These are phyloP conservation scores for Drosophila peninsularis DNA, from an alignment of 2,888 invertebrate genomes.

Conservation along the genomic window DNA sequence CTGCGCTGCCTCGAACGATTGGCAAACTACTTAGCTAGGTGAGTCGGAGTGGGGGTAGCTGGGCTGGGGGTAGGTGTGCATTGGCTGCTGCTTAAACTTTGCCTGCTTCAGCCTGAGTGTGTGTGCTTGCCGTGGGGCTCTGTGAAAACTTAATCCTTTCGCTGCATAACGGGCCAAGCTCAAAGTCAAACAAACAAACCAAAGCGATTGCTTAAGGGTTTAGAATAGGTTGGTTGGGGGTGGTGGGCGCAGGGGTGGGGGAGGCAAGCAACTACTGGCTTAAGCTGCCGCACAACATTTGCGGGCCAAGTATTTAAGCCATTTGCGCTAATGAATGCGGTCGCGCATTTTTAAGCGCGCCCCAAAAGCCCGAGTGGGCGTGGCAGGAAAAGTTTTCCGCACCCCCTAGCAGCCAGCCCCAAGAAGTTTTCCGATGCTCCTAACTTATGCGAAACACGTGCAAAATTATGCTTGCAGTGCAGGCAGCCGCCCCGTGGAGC, in stretches of 20 bases:
- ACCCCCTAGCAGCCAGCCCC: background rate
- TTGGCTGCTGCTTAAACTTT: conserved; percentile 56
- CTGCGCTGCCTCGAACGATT: conserved; percentile 45
- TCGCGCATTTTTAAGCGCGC: conserved; percentile 76
- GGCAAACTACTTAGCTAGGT: conserved; percentile 47
- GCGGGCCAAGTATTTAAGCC: conserved; percentile 78
- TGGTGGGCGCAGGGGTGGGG: background rate
- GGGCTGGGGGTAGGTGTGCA: background rate
- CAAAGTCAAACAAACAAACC: conserved; percentile 79
- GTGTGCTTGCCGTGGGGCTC: conserved; percentile 42
- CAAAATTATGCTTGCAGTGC: conserved; percentile 76
- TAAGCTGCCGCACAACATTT: conserved; percentile 69
- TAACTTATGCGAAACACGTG: conserved; percentile 80
- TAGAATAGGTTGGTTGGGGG: background rate
- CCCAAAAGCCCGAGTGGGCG: conserved; percentile 17
- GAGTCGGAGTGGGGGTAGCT: background rate
- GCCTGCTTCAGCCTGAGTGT: background rate
- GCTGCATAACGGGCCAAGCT: conserved; percentile 62
- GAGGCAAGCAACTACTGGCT: conserved; percentile 38
- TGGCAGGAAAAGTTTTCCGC: conserved; percentile 43
- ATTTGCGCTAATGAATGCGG: conserved; percentile 82
- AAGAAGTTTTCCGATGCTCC: conserved; percentile 45
- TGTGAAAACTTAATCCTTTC: conserved; percentile 75
- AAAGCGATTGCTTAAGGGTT: conserved; percentile 26
- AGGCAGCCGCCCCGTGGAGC: conserved; percentile 2